Evolutionary conservation across 2,113 vertebrate species (phyloP), one percentile per base, ranked within the genome.

Genomic region (Eretmochelys imbricata): DNA sequence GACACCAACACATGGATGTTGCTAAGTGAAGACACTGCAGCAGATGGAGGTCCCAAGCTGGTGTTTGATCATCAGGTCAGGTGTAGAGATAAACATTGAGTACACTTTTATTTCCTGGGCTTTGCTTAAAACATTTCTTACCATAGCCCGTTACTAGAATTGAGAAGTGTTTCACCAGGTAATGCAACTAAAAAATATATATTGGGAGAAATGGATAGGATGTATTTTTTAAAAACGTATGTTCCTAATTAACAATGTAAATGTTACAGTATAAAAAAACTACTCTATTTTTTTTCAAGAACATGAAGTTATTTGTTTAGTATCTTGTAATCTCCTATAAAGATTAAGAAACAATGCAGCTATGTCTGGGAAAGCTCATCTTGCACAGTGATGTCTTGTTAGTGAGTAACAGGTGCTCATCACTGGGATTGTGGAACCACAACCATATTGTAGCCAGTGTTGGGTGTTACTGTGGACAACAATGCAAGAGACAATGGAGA

Each of bases 41-140:
- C 99, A 0, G 99, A 99, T 25, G 99, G 99, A 69, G 99, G 99
- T 10, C 99, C 99, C 1, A 99, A 99, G 96, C 96, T 99, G 88
- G 99, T 99, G 88, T 99, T 99, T 48, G 99, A 99, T 98, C 99
- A 99, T 98, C 99, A 99, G 99, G 99, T 99, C 93, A 95, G 97
- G 93, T 84, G 25, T 62, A 19, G 50, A 72, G n/a, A 93, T 82
- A 80, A 89, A 46, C 29, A 72, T 51, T 72, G 55, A 1, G 9
- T 85, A 29, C 82, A 53, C 53, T 53, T 51, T 84, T 84, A 29
- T 35, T 89, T 4, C 59, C 48, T 14, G 3, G 1, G 50, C 85
- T 62, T 85, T 85, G 19, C 4, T 82, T 93, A 50, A 12, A 57
- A 42, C 69, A 3, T 2, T 50, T 84, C n/a, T 85, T 42, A 16